Conservation (phyloP, 2,113 vertebrate genomes). For the Notiomystis cincta region DNA sequence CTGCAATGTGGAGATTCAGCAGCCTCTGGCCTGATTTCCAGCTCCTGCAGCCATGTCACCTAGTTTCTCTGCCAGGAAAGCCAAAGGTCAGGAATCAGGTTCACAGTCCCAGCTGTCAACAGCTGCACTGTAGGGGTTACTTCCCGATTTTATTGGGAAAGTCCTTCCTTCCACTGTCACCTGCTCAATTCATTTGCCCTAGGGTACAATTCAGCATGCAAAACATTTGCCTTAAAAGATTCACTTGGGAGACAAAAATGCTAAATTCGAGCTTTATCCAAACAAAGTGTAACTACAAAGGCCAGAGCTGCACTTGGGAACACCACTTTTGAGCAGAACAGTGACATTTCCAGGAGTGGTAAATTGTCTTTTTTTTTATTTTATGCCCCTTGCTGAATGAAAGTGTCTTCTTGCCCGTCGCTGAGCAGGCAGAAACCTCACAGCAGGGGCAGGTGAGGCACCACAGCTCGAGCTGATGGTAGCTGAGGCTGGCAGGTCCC, state of each 20-base stretch:
- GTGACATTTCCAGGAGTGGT: not conserved
- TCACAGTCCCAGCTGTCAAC: not conserved
- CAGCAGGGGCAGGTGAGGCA: not conserved
- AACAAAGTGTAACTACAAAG: not conserved
- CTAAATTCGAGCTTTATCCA: not conserved
- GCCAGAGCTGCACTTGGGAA: not conserved
- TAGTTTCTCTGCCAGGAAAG: not conserved
- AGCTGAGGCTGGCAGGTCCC: not conserved
- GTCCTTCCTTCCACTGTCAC: not conserved
- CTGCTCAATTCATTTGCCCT: rapidly evolving
- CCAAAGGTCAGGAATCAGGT: not conserved
- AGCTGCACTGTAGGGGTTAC: no score
- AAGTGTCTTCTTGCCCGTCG: not conserved
- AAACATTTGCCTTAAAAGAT: not conserved
- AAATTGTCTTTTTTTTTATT: not conserved
- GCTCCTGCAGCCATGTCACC: not conserved
- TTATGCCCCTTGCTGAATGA: not conserved
- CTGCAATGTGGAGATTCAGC: rapidly evolving
- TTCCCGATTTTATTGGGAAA: not conserved
- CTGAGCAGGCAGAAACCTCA: not conserved
- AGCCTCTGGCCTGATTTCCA: not conserved
- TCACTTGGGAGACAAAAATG: rapidly evolving
- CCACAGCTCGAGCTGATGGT: not conserved
- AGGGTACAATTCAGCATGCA: not conserved
- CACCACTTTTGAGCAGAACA: rapidly evolving